Evolutionary conservation across 2,797 vertebrate genomes (phyloP).

Genomic region (Falco rusticolus): DNA sequence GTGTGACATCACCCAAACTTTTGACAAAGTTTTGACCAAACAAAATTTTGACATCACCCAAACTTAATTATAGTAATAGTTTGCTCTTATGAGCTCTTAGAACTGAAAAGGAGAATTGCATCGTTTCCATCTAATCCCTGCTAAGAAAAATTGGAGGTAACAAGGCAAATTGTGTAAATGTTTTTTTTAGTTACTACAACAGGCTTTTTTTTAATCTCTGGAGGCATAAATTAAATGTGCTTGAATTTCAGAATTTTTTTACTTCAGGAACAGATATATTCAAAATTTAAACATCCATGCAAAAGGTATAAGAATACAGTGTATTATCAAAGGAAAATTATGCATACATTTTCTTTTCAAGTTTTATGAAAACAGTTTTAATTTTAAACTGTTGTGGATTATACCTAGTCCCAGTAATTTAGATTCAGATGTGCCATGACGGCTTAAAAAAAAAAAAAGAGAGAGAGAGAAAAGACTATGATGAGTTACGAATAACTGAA

Average conservation of each 20-base stretch:
- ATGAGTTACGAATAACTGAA: background rate
- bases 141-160: conserved; percentile 68
- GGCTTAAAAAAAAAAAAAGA: background rate
- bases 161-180: conserved; percentile 63
- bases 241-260: background rate
- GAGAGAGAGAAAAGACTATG: background rate
- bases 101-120: background rate
- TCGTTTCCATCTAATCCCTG: conserved; percentile 62
- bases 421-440: background rate
- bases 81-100: conserved; percentile 44
- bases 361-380: background rate
- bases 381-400: background rate
- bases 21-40: too few relatives aligned
- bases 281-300: background rate
- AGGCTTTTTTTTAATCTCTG: background rate
- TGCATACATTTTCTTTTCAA: background rate
- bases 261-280: background rate
- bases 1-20: background rate
- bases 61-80: background rate
- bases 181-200: background rate
- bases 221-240: background rate
- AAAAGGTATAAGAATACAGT: background rate
- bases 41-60: background rate
- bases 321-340: background rate
- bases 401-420: background rate